A percentile compares a stretch with the other conserved stretches of the same genome.
These are phyloP conservation scores for Acleris holmiana DNA, from an alignment of 2,888 invertebrate genomes.

Conservation along the genomic window DNA sequence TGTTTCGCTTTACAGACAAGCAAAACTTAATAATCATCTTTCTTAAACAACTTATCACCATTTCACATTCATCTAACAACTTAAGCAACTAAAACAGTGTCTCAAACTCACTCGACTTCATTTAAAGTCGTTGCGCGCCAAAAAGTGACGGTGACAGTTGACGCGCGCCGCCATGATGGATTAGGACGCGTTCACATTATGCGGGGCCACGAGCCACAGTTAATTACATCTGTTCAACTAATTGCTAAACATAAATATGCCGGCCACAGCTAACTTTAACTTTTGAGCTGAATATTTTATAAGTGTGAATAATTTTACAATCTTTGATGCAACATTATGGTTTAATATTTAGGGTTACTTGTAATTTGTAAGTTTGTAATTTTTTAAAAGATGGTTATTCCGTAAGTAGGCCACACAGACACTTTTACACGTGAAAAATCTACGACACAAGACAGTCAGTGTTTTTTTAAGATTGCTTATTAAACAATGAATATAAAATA, in stretches of 20 bases:
- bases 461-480: too few species aligned
- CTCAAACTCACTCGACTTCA: slow-evolving; percentile 53
- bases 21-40: neutral
- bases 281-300: slow-evolving; percentile 9
- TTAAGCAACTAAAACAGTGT: slow-evolving; percentile 26
- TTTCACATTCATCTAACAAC: neutral
- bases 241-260: slow-evolving; percentile 55
- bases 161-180: slow-evolving; percentile 69
- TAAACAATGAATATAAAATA: too few species aligned
- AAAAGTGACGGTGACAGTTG: slow-evolving; percentile 67
- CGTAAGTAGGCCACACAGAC: too few species aligned
- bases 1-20: too few species aligned
- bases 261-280: slow-evolving; percentile 23
- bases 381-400: too few species aligned
- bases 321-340: slow-evolving; percentile 4
- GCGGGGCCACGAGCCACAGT: slow-evolving; percentile 70
- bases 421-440: too few species aligned
- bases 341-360: neutral
- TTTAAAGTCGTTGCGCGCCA: slow-evolving; percentile 65
- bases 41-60: slow-evolving; percentile 15
- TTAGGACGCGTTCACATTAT: slow-evolving; percentile 63
- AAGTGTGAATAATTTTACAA: slow-evolving; percentile 7
- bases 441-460: too few species aligned
- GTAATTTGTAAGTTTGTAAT: neutral
- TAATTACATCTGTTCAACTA: slow-evolving; percentile 67